Base-by-base conservation (phyloP, 2,888 invertebrate species). In the Drosophila paramelanica region DNA sequence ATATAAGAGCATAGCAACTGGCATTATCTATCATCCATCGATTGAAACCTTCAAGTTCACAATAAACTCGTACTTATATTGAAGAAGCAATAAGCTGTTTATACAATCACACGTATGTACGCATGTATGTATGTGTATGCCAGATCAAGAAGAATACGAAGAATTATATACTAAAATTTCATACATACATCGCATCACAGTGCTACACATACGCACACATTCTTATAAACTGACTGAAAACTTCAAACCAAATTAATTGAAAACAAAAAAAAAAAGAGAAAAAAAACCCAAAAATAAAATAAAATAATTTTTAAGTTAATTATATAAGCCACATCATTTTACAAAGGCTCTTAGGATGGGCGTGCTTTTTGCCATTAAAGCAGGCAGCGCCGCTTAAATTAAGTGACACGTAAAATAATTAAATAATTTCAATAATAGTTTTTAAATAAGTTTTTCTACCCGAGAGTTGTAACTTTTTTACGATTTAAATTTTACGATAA, bases 381-480 rank as follows among this genome's bases (percentile, higher is more conserved):
- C 13, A 41, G 58, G 55, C 55, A 39, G 14, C 33, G 52, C 31
- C 33, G 58, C 53, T 67, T 71, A 70, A 81, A 39, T 71, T 85
- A 84, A 84, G 81, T 71, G 60, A 70, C 56, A 61, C 56, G 47
- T 65, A 65, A 81, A 25, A 61, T 76, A 74, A 67, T 82, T 75
- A 57, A 55, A 71, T 85, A 69, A 79, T 89, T 83, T 83, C 88
- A 89, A 88, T 83, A 84, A 89, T 84, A 84, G 84, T 72, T 84
- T 83, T 83, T 81, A 87, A 76, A 89, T 89, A 86, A 76, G 90
- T 86, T 86, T 85, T 86, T 86, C 89, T 89, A 89, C 90, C 81
- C 81, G 53, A 67, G 52, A 70, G 69, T 77, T 89, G 90, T 89
- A 90, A 78, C 81, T 77, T 85, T 85, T 85, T 85, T 85, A 85